Evolutionary conservation across 2,113 vertebrate species (phyloP).

Genomic region (Elachura formosa): DNA sequence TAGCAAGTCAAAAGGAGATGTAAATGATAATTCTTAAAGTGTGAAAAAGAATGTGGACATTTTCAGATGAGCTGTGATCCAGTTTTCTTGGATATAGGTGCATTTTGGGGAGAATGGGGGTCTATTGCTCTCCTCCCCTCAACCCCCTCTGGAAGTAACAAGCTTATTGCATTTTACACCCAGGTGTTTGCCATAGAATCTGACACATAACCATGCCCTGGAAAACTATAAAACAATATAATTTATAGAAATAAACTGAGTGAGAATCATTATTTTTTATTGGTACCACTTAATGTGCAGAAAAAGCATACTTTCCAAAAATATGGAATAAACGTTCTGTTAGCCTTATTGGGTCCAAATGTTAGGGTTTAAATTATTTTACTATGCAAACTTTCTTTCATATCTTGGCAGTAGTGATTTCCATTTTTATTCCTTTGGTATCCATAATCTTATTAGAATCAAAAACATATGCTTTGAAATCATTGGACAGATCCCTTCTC

Average conservation of each 20-base stretch:
- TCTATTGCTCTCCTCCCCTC: neutral
- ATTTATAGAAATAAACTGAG: constrained; percentile 83
- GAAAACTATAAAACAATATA: constrained; percentile 82
- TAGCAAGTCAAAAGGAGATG: neutral
- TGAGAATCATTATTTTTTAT: constrained; percentile 88
- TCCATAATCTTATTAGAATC: constrained; percentile 84
- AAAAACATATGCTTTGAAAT: constrained; percentile 84
- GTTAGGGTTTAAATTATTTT: constrained; percentile 85
- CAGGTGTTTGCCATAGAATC: constrained; percentile 79
- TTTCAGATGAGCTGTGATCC: constrained; percentile 50
- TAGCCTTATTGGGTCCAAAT: constrained; percentile 85
- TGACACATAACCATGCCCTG: constrained; percentile 78
- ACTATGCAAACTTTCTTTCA: constrained; percentile 83
- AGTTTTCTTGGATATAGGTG: constrained; percentile 36
- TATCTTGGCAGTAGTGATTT: constrained; percentile 86
- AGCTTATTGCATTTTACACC: constrained; percentile 73
- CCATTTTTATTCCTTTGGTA: constrained; percentile 88
- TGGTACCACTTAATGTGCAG: constrained; percentile 82
- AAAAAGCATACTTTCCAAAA: constrained; percentile 82
- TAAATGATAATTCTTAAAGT: constrained; percentile 18
- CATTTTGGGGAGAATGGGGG: neutral
- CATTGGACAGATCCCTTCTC: constrained; percentile 75
- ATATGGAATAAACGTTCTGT: constrained; percentile 79
- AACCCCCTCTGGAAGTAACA: constrained; percentile 66
- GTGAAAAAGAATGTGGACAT: constrained; percentile 3